A percentile compares a stretch with the other conserved stretches of the same genome.
These are phyloP conservation scores for Polyodon spathula DNA, from an alignment of 2,113 vertebrate species.

Conservation along the genomic window DNA sequence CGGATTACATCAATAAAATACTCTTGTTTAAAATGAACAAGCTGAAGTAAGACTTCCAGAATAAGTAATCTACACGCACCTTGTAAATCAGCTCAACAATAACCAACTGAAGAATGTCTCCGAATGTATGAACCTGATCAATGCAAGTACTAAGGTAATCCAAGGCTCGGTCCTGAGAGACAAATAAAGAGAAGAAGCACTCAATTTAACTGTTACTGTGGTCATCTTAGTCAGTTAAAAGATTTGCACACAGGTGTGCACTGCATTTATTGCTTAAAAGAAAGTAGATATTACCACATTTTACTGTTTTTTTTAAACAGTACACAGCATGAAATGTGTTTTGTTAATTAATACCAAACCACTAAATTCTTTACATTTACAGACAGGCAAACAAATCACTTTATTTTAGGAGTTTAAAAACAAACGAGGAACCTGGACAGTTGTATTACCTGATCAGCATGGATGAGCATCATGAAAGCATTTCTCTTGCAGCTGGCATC, in stretches of 20 bases:
- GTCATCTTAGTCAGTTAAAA: background rate
- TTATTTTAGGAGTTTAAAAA: background rate
- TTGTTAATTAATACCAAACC: background rate
- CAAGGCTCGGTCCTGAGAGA: slow-evolving; percentile 80
- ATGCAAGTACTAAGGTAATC: slow-evolving; percentile 98
- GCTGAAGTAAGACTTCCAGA: background rate
- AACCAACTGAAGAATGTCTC: slow-evolving; percentile 93
- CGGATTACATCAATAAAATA: too few species aligned
- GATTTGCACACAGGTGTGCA: too few species aligned
- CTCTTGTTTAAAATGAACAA: background rate
- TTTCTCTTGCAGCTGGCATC: slow-evolving; percentile 98
- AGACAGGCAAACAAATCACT: too few species aligned
- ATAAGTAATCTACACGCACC: slow-evolving; percentile 45
- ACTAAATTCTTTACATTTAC: too few species aligned
- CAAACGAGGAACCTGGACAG: background rate
- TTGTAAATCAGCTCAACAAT: slow-evolving; percentile 98
- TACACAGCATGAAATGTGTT: background rate
- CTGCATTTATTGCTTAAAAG: too few species aligned
- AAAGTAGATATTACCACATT: too few species aligned
- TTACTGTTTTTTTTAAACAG: too few species aligned
- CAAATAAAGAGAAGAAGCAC: rapidly evolving
- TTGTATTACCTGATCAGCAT: slow-evolving; percentile 84
- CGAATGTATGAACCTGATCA: slow-evolving; percentile 97
- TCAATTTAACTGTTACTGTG: too few species aligned
- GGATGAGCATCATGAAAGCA: slow-evolving; percentile 98